Percentiles rank a stretch among this genome's conserved stretches.
Conservation (phyloP, 2,888 invertebrate genomes). For the Lepeophtheirus nordmannii region DNA sequence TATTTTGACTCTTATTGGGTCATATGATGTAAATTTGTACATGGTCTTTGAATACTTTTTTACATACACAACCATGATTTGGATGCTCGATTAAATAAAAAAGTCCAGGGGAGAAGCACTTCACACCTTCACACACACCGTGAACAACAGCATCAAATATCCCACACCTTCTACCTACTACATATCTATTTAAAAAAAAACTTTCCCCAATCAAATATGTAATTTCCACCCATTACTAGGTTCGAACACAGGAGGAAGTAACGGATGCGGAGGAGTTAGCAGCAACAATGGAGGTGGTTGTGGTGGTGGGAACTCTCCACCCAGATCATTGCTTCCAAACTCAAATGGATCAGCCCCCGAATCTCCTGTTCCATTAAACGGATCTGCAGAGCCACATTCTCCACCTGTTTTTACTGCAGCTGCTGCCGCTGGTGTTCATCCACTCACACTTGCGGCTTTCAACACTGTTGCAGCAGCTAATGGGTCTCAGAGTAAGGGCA, state of each 20-base stretch:
- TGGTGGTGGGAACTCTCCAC: constrained; percentile 9
- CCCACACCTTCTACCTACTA: no score
- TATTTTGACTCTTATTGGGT: no score
- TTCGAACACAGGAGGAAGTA: background rate
- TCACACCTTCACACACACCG: no score
- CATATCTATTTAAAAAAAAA: no score
- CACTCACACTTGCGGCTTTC: constrained; percentile 4
- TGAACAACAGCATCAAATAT: no score
- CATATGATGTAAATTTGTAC: no score
- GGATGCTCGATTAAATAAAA: no score
- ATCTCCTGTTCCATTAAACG: constrained; percentile 1
- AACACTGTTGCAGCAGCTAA: background rate
- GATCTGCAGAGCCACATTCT: constrained; percentile 9
- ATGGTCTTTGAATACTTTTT: no score
- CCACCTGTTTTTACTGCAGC: constrained; percentile 9
- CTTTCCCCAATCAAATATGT: no score
- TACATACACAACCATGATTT: no score
- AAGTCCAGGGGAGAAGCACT: no score
- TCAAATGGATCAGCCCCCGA: constrained; percentile 8
- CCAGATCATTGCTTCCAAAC: constrained; percentile 14
- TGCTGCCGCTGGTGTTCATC: constrained; percentile 13
- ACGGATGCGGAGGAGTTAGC: background rate
- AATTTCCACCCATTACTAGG: background rate
- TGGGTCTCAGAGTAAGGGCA: background rate
- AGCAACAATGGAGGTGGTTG: background rate